Evolutionary conservation across 2,113 vertebrate species (phyloP), one percentile per base, ranked within the genome.

Genomic region (Cyphomyrus discorhynchus): DNA sequence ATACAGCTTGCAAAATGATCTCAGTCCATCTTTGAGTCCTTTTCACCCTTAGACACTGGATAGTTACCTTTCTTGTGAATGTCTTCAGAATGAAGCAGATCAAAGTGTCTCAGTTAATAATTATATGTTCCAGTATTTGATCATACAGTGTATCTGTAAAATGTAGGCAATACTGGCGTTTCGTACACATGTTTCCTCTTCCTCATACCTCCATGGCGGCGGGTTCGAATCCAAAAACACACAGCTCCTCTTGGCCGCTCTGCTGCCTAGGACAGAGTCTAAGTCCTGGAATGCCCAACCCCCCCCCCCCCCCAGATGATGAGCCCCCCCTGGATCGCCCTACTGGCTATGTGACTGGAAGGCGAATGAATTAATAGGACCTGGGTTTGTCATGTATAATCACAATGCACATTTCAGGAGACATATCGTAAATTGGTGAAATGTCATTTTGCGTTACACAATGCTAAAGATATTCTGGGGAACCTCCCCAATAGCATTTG

Each of bases 21-120:
- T 53, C n/a, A 87, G 47, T 53, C 74, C 31, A 77, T 77, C 70
- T 77, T 77, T 17, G 74, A 80, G 74, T 80, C 74, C 74, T 80
- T 80, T 80, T 42, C 39, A 0, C 74, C 15, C 35, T 42, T 80
- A 80, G 74, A 19, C 39, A 17, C 74, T 7, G 74, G 35, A 42
- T 11, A 80, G 13, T 42, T 39, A 39, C 31, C 70, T 15, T 77
- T 39, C 70, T 80, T 80, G 17, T 6, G 6, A 39, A 80, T 39
- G 70, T 39, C 70, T 77, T 77, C 31, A 6, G 70, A 77, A 39
- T 27, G 24, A 17, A 39, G 31, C 70, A 39, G 11, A 39, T 39
- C 31, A 39, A 35, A 77, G 15, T n/a, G 27, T 77, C 70, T 39
- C 15, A 77, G 39, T 77, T 35, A 77, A 19, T 39, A 17, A 19